Evolutionary conservation across 2,113 vertebrate genomes (phyloP), one percentile per base, ranked within the genome.

Genomic region (Prunella fulvescens): DNA sequence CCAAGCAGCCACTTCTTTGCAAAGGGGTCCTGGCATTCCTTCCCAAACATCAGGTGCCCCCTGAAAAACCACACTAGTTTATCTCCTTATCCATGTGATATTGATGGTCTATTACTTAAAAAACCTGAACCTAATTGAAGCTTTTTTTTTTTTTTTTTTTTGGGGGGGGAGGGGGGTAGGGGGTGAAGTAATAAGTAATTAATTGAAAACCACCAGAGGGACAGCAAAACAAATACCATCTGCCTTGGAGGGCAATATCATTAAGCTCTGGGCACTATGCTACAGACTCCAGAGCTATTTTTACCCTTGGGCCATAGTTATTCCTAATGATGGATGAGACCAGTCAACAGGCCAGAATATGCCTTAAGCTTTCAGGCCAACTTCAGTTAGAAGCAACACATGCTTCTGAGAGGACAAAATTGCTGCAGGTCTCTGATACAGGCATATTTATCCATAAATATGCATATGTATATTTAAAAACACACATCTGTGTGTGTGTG

Each of bases 201-300:
- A 90, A 84, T 16, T 91, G 56, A 86, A 92, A 86, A 62, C 26
- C 83, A 84, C 69, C 44, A 81, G 71, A 93, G 64, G 31, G 48
- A 90, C 14, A 66, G n/a, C 29, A 94, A 93, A 93, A 64, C 67
- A 92, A 96, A 96, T 78, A 61, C 60, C 76, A 74, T 86, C 76
- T 92, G 90, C 80, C 93, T 94, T 81, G 88, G 56, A 96, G 94
- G 94, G 67, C 88, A 92, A 71, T 94, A 96, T 60, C 60, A 57
- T 86, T 88, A 83, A 66, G 90, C 82, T 90, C 60, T 74, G 82
- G 92, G 90, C 94, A 78, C 64, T 96, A 92, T 84, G 65, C 28
- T 90, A 8, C 47, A 66, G 25, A 64, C 15, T 88, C 40, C 25
- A 77, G 67, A 95, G 64, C 44, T 92, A 95, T 86, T 92, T 94